phyloP scores from a whole-genome alignment of 2,888 invertebrate genomes.

The Heliconius cydno region DNA sequence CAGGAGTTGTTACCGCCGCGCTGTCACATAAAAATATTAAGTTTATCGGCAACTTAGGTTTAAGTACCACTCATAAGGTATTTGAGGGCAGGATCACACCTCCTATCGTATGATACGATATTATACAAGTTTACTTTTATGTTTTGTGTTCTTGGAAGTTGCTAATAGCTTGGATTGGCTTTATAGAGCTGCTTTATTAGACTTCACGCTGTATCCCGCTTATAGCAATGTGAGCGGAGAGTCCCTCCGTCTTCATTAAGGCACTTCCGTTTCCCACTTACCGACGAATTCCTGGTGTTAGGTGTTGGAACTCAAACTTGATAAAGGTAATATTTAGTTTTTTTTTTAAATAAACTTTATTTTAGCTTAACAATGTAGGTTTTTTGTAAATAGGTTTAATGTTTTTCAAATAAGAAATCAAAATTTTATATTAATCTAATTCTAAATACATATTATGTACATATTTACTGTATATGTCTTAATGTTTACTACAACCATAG shows the following conservation, averaged over 20 bases:
- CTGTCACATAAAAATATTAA: conserved; percentile 74
- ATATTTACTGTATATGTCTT: too few relatives aligned
- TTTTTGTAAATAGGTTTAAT: too few relatives aligned
- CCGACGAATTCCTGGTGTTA: too few relatives aligned
- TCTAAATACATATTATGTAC: too few relatives aligned
- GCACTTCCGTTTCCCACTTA: background rate
- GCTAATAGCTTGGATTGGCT: conserved; percentile 45
- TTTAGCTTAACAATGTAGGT: too few relatives aligned
- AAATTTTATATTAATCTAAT: too few relatives aligned
- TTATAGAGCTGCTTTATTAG: background rate
- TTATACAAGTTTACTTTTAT: conserved; percentile 48
- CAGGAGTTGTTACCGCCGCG: conserved; percentile 62
- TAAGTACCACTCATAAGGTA: conserved; percentile 58
- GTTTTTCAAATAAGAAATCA: too few relatives aligned
- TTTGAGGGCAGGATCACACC: conserved; percentile 55
- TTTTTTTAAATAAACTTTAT: too few relatives aligned
- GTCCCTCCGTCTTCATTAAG: background rate
- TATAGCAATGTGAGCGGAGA: background rate
- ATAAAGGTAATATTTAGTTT: too few relatives aligned
- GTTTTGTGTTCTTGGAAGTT: conserved; percentile 56
- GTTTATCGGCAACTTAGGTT: conserved; percentile 70
- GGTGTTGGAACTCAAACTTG: too few relatives aligned
- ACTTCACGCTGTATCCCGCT: background rate
- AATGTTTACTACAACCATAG: too few relatives aligned
- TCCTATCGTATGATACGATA: conserved; percentile 51